Evolutionary conservation across 2,888 invertebrate genomes (phyloP), one percentile per base, ranked within the genome.

Genomic region (Eupithecia subfuscata): DNA sequence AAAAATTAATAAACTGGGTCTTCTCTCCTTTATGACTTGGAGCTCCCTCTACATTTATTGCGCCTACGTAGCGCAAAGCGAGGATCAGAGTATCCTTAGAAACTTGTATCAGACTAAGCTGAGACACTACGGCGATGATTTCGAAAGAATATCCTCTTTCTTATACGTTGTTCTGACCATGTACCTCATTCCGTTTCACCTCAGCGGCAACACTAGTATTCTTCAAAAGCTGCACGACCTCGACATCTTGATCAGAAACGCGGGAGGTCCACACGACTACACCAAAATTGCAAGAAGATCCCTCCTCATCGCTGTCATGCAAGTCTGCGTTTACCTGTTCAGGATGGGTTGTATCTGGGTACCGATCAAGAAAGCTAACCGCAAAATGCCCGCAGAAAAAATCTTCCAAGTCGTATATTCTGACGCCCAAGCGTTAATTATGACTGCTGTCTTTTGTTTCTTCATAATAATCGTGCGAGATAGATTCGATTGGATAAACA

Each of bases 111-210:
- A 88, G 16, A 92, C 93, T 0, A 90, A 87, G 81, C 78, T 92
- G 30, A 84, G 86, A 75, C 85, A 88, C 12, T 93, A 92, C 73
- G 92, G 92, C 0, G 93, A 92, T 74, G 85, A 86, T 69, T 87
- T 86, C 40, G 91, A 92, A 77, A 86, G 86, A 74, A 77, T 86
- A 22, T 79, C 83, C 1, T 86, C 89, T 3, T 71, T 85, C 0
- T 0, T 84, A 0, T 90, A 85, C 63, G 85, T 88, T 14, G 7
- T 88, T 4, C 84, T 88, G 52, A 80, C 84, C 0, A 85, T 90
- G 84, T 88, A 88, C 86, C 88, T 90, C 76, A 78, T 89, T 69
- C 86, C 90, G 0, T 89, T 88, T 72, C 77, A 82, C 70, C 75
- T 89, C 43, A 86, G 85, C 73, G 82, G 84, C 4, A 83, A 86